A percentile compares a stretch with the other conserved stretches of the same genome.
Conservation (phyloP, 2,797 vertebrate genomes). For the Orestias chungarensis region DNA sequence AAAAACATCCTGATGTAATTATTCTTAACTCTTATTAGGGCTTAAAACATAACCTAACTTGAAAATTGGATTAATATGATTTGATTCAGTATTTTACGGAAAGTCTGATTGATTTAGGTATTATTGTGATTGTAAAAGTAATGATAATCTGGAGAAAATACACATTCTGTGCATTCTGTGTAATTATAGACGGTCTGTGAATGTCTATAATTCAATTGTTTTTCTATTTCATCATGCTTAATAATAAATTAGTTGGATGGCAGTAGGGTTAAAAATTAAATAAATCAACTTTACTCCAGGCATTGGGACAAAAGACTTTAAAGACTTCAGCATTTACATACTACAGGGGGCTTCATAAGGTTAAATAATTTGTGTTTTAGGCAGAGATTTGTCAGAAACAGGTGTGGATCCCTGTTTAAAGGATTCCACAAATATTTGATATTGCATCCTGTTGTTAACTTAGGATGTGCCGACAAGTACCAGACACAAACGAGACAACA, state of each 20-base stretch:
- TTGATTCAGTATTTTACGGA: neutral
- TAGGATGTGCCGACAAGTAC: constrained; percentile 10
- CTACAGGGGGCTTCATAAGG: neutral
- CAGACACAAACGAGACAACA: constrained; percentile 33
- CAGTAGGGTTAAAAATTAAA: neutral
- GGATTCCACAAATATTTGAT: neutral
- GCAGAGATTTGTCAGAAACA: neutral
- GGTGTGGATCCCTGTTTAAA: neutral
- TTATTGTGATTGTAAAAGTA: neutral
- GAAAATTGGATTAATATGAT: neutral
- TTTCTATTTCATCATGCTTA: neutral
- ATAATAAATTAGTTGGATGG: neutral
- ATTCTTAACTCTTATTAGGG: neutral
- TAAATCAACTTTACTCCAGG: neutral
- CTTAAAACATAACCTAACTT: neutral
- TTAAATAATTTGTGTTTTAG: neutral
- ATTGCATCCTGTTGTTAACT: neutral
- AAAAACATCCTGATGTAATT: neutral
- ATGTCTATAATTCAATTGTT: neutral
- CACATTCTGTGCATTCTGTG: neutral
- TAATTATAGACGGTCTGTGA: too few species aligned
- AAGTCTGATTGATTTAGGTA: neutral
- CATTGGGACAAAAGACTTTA: neutral
- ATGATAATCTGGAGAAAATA: neutral
- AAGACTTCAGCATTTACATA: neutral